A percentile compares a stretch with the other conserved stretches of the same genome.
These are phyloP conservation scores for Apis laboriosa DNA, from an alignment of 1,140 invertebrate species.

Conservation along the genomic window DNA sequence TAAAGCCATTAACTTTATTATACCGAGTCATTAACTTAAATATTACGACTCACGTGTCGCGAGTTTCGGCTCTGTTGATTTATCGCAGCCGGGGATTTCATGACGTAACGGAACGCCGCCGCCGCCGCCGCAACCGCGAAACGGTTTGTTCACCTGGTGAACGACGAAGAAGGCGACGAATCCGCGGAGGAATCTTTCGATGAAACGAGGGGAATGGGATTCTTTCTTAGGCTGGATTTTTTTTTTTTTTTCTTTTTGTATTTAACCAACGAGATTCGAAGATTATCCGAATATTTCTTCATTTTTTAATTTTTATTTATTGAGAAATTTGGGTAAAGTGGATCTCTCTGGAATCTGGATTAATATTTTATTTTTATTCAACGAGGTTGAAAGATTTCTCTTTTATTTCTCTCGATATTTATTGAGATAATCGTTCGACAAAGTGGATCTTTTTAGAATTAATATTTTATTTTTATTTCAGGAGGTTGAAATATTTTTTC, in stretches of 20 bases:
- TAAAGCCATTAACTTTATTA: slow-evolving; percentile 81
- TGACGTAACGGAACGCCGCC: slow-evolving; percentile 5
- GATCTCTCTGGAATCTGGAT: no score
- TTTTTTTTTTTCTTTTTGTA: not conserved
- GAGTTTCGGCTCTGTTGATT: slow-evolving; percentile 72
- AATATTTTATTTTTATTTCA: no score
- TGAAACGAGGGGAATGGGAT: not conserved
- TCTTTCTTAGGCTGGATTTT: no score
- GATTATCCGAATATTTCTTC: not conserved
- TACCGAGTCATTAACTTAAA: slow-evolving; percentile 79
- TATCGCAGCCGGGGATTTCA: slow-evolving; percentile 56
- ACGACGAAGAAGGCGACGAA: not conserved
- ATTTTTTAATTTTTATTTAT: not conserved
- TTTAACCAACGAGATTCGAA: no score
- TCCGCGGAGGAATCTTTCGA: no score
- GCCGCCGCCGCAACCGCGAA: slow-evolving; percentile 38
- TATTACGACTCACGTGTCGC: slow-evolving; percentile 80
- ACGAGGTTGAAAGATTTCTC: no score
- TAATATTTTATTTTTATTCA: no score
- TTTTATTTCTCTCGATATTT: no score
- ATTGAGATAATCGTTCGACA: not conserved
- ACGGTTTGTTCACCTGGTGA: slow-evolving; percentile 46
- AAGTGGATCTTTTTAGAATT: no score
- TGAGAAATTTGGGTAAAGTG: not conserved
- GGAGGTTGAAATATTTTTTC: no score